These are phyloP conservation scores for Sitta europaea DNA, from an alignment of 2,113 vertebrate genomes.

Conservation along the genomic window DNA sequence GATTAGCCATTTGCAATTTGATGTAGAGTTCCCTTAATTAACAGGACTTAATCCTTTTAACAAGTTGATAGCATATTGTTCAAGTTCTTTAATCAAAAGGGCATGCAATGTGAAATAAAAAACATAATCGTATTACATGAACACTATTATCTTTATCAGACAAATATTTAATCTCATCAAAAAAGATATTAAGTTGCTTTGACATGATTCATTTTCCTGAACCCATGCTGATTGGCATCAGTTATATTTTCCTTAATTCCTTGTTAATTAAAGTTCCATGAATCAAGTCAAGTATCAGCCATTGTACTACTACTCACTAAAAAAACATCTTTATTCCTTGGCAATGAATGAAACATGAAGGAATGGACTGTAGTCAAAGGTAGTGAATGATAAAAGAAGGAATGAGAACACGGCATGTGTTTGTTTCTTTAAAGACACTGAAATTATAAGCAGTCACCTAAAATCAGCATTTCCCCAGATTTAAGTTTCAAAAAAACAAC, in stretches of 20 bases:
- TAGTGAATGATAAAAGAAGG: background rate
- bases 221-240: background rate
- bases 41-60: conserved; percentile 20
- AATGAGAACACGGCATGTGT: background rate
- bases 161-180: conserved; percentile 37
- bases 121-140: conserved; percentile 25
- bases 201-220: conserved; percentile 11
- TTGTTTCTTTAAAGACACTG: background rate
- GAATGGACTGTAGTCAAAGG: background rate
- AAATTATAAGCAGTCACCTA: background rate
- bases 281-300: background rate
- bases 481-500: background rate
- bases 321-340: background rate
- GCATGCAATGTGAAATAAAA: conserved; percentile 5
- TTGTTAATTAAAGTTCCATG: conserved; percentile 24
- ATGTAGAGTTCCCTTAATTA: conserved; percentile 24
- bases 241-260: conserved; percentile 24
- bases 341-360: background rate
- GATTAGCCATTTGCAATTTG: conserved; percentile 12
- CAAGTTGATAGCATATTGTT: conserved; percentile 28
- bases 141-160: conserved; percentile 17
- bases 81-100: conserved; percentile 41
- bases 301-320: background rate
- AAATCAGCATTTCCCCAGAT: background rate
- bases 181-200: conserved; percentile 31